These are phyloP conservation scores for Zootoca vivipara DNA, from an alignment of 2,113 vertebrate genomes.

Conservation along the genomic window DNA sequence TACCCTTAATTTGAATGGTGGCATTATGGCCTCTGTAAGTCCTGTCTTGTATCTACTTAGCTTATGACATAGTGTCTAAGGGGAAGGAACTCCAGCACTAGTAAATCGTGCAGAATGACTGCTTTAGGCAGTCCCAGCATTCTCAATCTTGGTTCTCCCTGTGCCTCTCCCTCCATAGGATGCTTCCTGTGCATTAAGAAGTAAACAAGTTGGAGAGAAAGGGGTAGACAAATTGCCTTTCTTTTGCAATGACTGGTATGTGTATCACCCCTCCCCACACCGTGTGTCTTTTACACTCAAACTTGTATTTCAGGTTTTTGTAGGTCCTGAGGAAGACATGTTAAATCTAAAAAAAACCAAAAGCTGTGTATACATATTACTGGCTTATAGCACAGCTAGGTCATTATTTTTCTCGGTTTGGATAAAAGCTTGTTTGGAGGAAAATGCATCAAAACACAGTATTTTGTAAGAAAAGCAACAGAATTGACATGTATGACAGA, in stretches of 20 bases:
- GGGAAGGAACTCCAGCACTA: background rate
- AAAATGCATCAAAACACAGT: too few species aligned
- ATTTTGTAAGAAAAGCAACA: too few species aligned
- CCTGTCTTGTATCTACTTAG: too few species aligned
- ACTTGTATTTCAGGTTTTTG: constrained; percentile 7
- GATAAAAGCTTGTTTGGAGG: too few species aligned
- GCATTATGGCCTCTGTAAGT: too few species aligned
- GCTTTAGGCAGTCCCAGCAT: background rate
- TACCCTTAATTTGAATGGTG: too few species aligned
- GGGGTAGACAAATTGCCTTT: background rate
- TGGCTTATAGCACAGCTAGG: too few species aligned
- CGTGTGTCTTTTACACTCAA: background rate
- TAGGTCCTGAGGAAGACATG: background rate
- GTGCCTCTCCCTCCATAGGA: background rate
- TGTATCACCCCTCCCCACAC: background rate
- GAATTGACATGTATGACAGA: too few species aligned
- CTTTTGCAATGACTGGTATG: background rate
- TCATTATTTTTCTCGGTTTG: too few species aligned
- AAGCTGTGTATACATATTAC: too few species aligned
- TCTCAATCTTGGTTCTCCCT: background rate
- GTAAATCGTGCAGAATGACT: background rate
- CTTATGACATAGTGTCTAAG: background rate
- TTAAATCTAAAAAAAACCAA: background rate
- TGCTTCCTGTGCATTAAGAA: background rate
- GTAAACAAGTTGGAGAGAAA: background rate